phyloP scores from a whole-genome alignment of 2,797 vertebrate genomes.

The Crenuchus spilurus region DNA sequence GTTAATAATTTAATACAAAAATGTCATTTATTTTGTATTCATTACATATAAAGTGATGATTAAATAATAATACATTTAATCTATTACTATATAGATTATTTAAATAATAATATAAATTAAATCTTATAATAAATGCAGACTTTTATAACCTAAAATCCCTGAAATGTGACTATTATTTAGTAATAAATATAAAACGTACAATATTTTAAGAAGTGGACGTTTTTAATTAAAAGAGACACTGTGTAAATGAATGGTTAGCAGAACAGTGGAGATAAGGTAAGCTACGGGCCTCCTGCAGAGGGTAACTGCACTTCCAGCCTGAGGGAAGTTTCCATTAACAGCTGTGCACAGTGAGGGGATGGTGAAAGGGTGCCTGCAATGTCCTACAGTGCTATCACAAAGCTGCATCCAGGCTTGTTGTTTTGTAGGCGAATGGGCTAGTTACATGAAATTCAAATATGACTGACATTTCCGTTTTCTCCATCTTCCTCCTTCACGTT shows the following conservation, averaged over 20 bases:
- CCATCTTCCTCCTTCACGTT: neutral
- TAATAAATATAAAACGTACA: too few relatives aligned
- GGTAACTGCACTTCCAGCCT: neutral
- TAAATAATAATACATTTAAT: too few relatives aligned
- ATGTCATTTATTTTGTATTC: too few relatives aligned
- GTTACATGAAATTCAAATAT: neutral
- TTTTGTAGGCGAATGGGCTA: neutral
- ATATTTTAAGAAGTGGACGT: too few relatives aligned
- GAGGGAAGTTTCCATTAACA: conserved; percentile 25
- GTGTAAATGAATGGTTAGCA: neutral
- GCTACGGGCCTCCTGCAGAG: neutral
- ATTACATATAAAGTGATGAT: too few relatives aligned
- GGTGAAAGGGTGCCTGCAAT: neutral
- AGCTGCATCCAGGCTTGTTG: neutral
- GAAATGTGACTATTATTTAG: too few relatives aligned
- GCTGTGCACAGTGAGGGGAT: conserved; percentile 6
- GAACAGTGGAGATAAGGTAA: neutral
- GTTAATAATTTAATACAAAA: too few relatives aligned
- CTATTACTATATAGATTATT: too few relatives aligned
- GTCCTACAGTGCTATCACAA: conserved; percentile 15
- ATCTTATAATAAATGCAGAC: too few relatives aligned
- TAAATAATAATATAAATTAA: too few relatives aligned
- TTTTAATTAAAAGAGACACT: neutral
- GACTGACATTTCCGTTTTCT: conserved; percentile 10
- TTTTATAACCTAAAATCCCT: too few relatives aligned